These are phyloP conservation scores for Chironomus striatipennis DNA, from an alignment of 1,140 invertebrate genomes.

Conservation along the genomic window DNA sequence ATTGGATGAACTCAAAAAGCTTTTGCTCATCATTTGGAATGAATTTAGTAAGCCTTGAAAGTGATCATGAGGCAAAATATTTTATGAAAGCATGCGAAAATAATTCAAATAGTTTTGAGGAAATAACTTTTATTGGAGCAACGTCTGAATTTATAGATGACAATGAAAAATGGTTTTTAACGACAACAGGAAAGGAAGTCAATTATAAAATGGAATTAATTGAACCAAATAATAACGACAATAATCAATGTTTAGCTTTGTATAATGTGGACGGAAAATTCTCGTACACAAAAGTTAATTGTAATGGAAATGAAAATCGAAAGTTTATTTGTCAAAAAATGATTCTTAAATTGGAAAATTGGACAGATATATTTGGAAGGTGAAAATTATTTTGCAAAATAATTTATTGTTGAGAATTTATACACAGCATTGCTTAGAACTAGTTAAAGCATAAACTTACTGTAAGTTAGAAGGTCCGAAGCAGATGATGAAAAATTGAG, in stretches of 20 bases:
- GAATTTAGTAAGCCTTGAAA: neutral
- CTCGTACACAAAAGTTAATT: neutral
- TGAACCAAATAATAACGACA: neutral
- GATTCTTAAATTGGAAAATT: neutral
- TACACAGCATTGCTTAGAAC: neutral
- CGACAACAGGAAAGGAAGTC: neutral
- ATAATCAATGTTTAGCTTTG: neutral
- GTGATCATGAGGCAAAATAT: conserved; percentile 13
- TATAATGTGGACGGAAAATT: neutral
- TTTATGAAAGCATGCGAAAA: neutral
- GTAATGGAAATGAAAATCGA: neutral
- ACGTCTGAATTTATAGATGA: neutral
- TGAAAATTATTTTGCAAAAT: neutral
- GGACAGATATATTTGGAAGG: neutral
- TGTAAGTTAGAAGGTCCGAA: neutral
- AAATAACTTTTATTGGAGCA: neutral
- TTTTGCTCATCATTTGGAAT: neutral
- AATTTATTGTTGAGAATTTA: neutral
- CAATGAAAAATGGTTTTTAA: conserved; percentile 3
- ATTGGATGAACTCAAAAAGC: conserved; percentile 9
- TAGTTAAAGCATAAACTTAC: neutral
- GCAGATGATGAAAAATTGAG: neutral
- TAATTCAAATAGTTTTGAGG: neutral
- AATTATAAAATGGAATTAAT: neutral
- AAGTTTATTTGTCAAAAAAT: conserved; percentile 3